These are phyloP conservation scores for Crambe crambe DNA, from an alignment of 37 sponge, comb jelly and placozoan species.

Conservation along the genomic window DNA sequence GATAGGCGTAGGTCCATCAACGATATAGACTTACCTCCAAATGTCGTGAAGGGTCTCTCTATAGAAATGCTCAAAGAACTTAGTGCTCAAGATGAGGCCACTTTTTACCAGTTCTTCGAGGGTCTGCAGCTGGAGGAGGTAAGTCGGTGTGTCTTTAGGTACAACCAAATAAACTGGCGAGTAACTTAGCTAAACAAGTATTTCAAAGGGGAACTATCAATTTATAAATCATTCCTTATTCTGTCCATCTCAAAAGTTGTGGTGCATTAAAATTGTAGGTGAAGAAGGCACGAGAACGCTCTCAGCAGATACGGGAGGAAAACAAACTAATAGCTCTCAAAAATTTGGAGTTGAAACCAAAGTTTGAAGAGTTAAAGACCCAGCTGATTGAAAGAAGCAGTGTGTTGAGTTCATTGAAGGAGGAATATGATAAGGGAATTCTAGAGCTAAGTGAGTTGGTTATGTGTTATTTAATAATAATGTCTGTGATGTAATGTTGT, in stretches of 20 bases:
- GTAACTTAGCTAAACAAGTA: neutral
- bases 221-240: neutral
- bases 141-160: neutral
- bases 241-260: neutral
- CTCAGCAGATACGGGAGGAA: slow-evolving; percentile 18
- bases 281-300: neutral
- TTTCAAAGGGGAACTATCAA: neutral
- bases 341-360: slow-evolving; percentile 44
- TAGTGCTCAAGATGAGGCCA: slow-evolving; percentile 29
- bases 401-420: slow-evolving; percentile 30
- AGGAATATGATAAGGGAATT: slow-evolving; percentile 25
- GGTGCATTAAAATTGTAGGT: slow-evolving; percentile 11
- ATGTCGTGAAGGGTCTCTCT: neutral
- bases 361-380: slow-evolving; percentile 13
- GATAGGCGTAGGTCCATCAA: slow-evolving; percentile 5
- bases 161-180: too few relatives aligned
- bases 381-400: neutral
- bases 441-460: slow-evolving; percentile 44
- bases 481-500: neutral
- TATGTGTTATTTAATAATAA: neutral
- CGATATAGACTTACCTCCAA: slow-evolving; percentile 24
- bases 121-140: slow-evolving; percentile 45
- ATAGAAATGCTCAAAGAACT: neutral
- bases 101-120: slow-evolving; percentile 44
- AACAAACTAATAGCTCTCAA: slow-evolving; percentile 31